A percentile compares a stretch with the other conserved stretches of the same genome.
phyloP scores from a whole-genome alignment of 2,888 invertebrate species.

The Bedellia somnulentella region DNA sequence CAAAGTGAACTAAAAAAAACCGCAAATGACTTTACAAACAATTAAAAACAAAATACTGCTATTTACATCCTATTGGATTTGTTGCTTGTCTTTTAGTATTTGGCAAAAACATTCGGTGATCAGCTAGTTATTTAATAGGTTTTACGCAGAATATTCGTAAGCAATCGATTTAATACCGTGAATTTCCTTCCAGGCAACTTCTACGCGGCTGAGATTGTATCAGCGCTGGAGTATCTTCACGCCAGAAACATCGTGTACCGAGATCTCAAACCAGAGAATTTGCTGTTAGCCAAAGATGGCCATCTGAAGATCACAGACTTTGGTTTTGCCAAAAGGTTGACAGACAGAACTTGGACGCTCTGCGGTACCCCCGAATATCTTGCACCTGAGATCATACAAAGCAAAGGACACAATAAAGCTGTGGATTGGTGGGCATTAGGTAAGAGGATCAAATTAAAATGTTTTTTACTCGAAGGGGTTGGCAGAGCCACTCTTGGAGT shows the following conservation, averaged over 20 bases:
- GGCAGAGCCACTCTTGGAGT: too few relatives aligned
- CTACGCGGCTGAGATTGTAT: conserved; percentile 92
- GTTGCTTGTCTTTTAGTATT: too few relatives aligned
- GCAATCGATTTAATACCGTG: too few relatives aligned
- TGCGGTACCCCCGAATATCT: conserved; percentile 98
- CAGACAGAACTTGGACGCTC: conserved; percentile 94
- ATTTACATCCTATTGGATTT: too few relatives aligned
- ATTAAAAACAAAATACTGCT: too few relatives aligned
- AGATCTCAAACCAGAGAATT: conserved; percentile 93
- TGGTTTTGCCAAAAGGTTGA: conserved; percentile 93
- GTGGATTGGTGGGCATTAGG: conserved; percentile 99
- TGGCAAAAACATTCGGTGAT: too few relatives aligned
- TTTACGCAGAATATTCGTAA: too few relatives aligned
- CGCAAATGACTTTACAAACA: too few relatives aligned
- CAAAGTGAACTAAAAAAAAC: too few relatives aligned
- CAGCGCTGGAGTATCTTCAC: conserved; percentile 93
- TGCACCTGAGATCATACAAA: conserved; percentile 96
- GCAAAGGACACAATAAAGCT: conserved; percentile 96
- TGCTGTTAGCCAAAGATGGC: conserved; percentile 88
- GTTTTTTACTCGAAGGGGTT: too few relatives aligned
- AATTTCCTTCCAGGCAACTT: conserved; percentile 72
- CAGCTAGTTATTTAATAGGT: too few relatives aligned
- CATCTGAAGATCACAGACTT: conserved; percentile 98
- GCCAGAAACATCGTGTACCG: conserved; percentile 83
- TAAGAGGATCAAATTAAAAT: too few relatives aligned